A percentile compares a stretch with the other conserved stretches of the same genome.
Conservation (phyloP, 2,113 vertebrate genomes). For the Brienomyrus longianalis region DNA sequence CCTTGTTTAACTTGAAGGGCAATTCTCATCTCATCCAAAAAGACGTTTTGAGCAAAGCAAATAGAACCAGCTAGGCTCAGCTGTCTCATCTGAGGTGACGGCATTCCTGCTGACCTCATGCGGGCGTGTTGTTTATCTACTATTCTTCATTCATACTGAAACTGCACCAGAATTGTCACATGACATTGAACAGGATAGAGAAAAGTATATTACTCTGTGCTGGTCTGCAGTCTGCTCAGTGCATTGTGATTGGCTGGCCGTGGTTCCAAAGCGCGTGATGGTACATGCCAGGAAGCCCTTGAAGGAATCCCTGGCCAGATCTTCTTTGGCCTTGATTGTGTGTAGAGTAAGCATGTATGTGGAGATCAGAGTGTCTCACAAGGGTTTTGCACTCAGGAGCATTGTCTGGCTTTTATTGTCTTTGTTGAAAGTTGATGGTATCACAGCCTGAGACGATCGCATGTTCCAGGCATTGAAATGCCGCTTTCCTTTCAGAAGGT, state of each 20-base stretch:
- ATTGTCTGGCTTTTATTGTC: not conserved
- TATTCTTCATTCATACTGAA: not conserved
- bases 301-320: not conserved
- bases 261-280: not conserved
- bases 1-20: not conserved
- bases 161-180: not conserved
- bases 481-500: not conserved
- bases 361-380: not conserved
- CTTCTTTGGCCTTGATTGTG: not conserved
- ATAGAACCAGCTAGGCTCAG: not conserved
- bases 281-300: not conserved
- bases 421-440: not conserved
- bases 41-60: not conserved
- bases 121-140: no score
- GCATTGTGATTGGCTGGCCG: not conserved
- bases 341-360: not conserved
- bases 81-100: constrained; percentile 2
- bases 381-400: not conserved
- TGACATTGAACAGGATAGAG: not conserved
- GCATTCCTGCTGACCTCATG: constrained; percentile 1
- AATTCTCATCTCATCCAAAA: not conserved
- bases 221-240: not conserved
- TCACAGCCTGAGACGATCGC: not conserved
- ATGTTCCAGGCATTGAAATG: not conserved
- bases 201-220: not conserved